These are phyloP conservation scores for Sylvietta virens DNA, from an alignment of 2,113 vertebrate species.

Conservation along the genomic window DNA sequence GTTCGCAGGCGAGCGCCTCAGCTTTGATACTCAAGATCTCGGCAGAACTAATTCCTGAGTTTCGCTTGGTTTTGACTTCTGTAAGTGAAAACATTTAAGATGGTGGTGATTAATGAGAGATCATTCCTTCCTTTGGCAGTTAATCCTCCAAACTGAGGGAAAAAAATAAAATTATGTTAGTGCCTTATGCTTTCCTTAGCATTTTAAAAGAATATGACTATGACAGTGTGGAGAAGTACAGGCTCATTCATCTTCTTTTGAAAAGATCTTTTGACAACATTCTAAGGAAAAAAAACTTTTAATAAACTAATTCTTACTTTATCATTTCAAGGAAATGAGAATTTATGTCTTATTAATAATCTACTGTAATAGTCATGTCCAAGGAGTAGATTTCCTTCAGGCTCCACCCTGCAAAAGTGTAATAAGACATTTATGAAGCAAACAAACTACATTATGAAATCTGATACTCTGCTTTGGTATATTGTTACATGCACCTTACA, in stretches of 20 bases:
- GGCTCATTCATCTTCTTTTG: background rate
- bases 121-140: background rate
- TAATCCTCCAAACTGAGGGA: background rate
- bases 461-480: background rate
- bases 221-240: background rate
- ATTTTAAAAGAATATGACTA: background rate
- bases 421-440: background rate
- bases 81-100: background rate
- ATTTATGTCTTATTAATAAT: background rate
- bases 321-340: background rate
- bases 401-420: background rate
- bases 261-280: background rate
- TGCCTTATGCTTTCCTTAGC: background rate
- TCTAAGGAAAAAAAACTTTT: background rate
- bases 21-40: background rate
- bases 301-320: background rate
- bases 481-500: background rate
- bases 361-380: background rate
- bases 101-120: background rate
- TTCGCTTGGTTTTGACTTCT: background rate
- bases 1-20: fast-evolving
- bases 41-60: background rate
- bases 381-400: background rate
- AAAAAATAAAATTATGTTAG: background rate
- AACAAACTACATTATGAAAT: background rate